Evolutionary conservation across 2,113 vertebrate genomes (phyloP).

Genomic region (Calidris pugnax): DNA sequence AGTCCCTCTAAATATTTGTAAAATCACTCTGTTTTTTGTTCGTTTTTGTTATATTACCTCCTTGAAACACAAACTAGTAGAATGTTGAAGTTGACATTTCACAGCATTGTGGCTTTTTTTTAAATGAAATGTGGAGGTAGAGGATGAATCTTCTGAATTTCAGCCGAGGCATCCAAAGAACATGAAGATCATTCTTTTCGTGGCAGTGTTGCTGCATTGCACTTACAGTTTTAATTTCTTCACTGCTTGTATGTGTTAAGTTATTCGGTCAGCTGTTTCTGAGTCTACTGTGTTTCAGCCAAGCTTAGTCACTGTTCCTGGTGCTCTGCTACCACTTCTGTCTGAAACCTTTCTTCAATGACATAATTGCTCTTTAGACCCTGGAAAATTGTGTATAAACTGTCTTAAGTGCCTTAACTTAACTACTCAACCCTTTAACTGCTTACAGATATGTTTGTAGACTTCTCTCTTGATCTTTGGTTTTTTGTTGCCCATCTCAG

Average conservation of each 20-base stretch:
- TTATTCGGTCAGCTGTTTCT: not conserved
- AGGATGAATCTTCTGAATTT: not conserved
- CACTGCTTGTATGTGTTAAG: not conserved
- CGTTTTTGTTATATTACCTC: not conserved
- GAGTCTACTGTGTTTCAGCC: not conserved
- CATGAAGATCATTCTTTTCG: not conserved
- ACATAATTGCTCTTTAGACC: not conserved
- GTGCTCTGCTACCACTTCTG: not conserved
- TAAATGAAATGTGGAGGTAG: rapidly evolving
- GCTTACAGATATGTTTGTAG: not conserved
- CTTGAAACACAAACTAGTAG: not conserved
- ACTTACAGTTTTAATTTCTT: not conserved
- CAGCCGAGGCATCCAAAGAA: not conserved
- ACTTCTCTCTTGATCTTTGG: not conserved
- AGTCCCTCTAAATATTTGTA: not conserved
- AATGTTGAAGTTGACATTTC: not conserved
- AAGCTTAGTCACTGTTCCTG: not conserved
- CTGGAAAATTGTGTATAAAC: not conserved
- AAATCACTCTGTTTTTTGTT: not conserved
- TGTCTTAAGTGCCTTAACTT: not conserved
- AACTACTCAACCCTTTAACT: not conserved
- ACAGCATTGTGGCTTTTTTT: not conserved
- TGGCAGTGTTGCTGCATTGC: not conserved
- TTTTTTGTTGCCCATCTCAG: not conserved
- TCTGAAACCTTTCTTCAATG: not conserved